phyloP scores from a whole-genome alignment of 2,113 vertebrate species.

The Lepidothrix coronata region DNA sequence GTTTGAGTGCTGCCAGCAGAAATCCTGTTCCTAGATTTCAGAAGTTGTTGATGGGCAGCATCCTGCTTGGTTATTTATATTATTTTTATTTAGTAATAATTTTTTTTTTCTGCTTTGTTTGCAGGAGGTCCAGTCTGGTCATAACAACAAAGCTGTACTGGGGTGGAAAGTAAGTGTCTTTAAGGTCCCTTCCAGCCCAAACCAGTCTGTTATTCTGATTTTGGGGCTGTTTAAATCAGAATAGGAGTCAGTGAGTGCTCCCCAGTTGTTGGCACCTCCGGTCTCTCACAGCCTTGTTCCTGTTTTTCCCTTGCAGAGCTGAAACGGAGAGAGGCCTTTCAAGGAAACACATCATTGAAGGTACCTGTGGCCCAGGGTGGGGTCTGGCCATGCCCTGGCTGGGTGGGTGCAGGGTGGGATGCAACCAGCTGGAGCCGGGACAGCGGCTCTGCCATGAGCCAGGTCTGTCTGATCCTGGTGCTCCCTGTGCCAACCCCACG shows the following conservation, averaged over 20 bases:
- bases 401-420: neutral
- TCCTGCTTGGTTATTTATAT: neutral
- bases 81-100: neutral
- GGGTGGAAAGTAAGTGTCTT: slow-evolving; percentile 95
- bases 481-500: fast-evolving
- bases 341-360: slow-evolving; percentile 97
- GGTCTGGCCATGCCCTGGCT: neutral
- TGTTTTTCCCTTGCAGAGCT: slow-evolving; percentile 76
- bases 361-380: slow-evolving; percentile 28
- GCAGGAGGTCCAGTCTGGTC: slow-evolving; percentile 94
- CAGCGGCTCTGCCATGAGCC: fast-evolving
- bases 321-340: slow-evolving; percentile 95
- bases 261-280: neutral
- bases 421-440: fast-evolving
- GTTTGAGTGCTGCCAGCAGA: neutral
- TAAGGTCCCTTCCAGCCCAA: neutral
- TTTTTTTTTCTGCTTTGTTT: slow-evolving; percentile 17
- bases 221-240: neutral
- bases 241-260: neutral
- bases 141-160: slow-evolving; percentile 99
- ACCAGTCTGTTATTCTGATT: fast-evolving
- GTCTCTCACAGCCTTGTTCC: neutral
- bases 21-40: neutral
- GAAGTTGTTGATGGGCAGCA: neutral
- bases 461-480: neutral